Conservation (phyloP, 2,113 vertebrate species). For the Ibidorhyncha struthersii region DNA sequence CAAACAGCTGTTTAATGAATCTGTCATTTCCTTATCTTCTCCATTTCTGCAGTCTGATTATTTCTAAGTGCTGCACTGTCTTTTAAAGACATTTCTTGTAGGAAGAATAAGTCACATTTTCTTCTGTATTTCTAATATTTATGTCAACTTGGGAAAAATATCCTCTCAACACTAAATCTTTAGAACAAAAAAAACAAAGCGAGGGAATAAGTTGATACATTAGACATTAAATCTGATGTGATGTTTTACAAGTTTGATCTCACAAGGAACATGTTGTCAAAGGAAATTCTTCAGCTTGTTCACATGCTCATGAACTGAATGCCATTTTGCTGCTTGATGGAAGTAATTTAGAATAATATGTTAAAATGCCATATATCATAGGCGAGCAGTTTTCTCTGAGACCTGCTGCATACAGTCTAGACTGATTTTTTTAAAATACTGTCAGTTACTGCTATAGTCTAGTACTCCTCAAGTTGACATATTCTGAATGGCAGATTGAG, state of each 20-base stretch:
- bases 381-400: constrained; percentile 40
- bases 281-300: constrained; percentile 59
- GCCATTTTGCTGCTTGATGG: constrained; percentile 55
- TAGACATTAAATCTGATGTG: constrained; percentile 58
- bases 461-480: constrained; percentile 61
- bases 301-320: constrained; percentile 34
- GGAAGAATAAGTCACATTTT: constrained; percentile 40
- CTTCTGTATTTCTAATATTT: constrained; percentile 58
- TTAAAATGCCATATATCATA: constrained; percentile 46
- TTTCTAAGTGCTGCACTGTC: constrained; percentile 13
- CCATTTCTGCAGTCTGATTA: constrained; percentile 26
- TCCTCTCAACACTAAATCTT: constrained; percentile 52
- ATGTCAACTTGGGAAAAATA: constrained; percentile 51
- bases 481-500: constrained; percentile 68
- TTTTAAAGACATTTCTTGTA: constrained; percentile 24
- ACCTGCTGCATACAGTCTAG: constrained; percentile 41
- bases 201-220: constrained; percentile 36
- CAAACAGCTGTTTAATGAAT: constrained; percentile 64
- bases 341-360: constrained; percentile 69
- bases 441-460: constrained; percentile 54
- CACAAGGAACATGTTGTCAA: constrained; percentile 62
- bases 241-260: constrained; percentile 66
- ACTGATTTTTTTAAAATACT: constrained; percentile 46
- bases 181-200: background rate
- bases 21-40: constrained; percentile 41